Evolutionary conservation across 2,888 invertebrate genomes (phyloP).

Genomic region (Apamea anceps): DNA sequence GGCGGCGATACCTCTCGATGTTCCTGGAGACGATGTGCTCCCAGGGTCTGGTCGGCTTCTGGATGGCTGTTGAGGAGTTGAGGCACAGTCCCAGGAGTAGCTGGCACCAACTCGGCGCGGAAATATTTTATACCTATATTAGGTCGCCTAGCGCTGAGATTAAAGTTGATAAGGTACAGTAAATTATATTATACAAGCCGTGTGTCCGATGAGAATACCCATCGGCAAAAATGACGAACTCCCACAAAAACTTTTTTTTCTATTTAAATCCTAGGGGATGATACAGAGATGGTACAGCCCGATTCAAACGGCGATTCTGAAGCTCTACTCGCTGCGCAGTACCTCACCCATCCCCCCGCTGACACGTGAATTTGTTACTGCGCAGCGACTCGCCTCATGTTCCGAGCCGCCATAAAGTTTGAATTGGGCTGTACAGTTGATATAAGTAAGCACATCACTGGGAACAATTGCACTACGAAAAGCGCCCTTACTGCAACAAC

Average conservation of each 20-base stretch:
- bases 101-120: conserved; percentile 97
- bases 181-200: background rate
- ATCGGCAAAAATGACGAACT: background rate
- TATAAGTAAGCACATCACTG: background rate
- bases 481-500: background rate
- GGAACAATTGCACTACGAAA: background rate
- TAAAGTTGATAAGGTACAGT: conserved; percentile 93
- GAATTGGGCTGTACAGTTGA: background rate
- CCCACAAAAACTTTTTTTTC: background rate
- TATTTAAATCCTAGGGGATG: background rate
- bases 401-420: too few relatives aligned
- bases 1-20: conserved; percentile 94
- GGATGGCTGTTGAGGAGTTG: conserved; percentile 96
- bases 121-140: conserved; percentile 97
- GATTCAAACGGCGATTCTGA: background rate
- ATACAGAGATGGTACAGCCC: background rate
- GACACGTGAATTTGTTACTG: background rate
- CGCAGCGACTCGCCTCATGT: too few relatives aligned
- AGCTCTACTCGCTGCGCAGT: background rate
- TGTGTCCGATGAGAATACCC: background rate
- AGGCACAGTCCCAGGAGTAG: conserved; percentile 93
- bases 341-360: background rate
- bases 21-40: conserved; percentile 96
- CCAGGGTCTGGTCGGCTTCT: conserved; percentile 96
- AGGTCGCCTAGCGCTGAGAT: conserved; percentile 95